Conservation (phyloP, 2,113 vertebrate genomes). For the Sinocyclocheilus anshuiensis region DNA sequence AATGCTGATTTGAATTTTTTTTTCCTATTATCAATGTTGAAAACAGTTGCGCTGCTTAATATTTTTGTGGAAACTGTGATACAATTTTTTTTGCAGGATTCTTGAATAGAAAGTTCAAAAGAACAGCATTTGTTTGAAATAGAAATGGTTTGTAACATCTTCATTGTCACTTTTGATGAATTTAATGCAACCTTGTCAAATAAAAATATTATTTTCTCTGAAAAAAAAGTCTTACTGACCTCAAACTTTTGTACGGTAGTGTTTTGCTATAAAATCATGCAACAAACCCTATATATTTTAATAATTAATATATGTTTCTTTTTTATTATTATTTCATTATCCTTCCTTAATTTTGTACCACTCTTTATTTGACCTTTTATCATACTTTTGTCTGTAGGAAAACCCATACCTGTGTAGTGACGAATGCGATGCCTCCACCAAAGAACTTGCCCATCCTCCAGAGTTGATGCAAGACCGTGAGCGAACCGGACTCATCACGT, state of each 20-base stretch:
- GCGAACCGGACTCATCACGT: conserved; percentile 89
- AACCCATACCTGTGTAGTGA: conserved; percentile 98
- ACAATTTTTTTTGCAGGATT: too few species aligned
- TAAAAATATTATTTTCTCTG: too few species aligned
- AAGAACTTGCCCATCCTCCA: conserved; percentile 93
- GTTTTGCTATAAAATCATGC: neutral
- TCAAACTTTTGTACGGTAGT: neutral
- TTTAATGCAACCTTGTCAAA: too few species aligned
- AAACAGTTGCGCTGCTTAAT: neutral
- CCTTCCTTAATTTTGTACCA: neutral
- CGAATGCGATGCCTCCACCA: conserved; percentile 92
- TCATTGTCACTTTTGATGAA: too few species aligned
- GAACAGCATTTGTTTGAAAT: too few species aligned
- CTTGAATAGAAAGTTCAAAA: too few species aligned
- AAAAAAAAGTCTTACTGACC: too few species aligned
- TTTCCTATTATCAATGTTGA: neutral
- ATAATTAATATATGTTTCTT: too few species aligned
- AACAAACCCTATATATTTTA: neutral
- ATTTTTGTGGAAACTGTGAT: too few species aligned
- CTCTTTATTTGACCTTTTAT: neutral
- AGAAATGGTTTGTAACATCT: too few species aligned
- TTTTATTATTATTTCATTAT: neutral
- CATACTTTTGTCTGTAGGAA: conserved; percentile 73
- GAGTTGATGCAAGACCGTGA: conserved; percentile 95
- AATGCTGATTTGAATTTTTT: neutral